Evolutionary conservation across 2,797 vertebrate species (phyloP).

Genomic region (Taeniopygia guttata): DNA sequence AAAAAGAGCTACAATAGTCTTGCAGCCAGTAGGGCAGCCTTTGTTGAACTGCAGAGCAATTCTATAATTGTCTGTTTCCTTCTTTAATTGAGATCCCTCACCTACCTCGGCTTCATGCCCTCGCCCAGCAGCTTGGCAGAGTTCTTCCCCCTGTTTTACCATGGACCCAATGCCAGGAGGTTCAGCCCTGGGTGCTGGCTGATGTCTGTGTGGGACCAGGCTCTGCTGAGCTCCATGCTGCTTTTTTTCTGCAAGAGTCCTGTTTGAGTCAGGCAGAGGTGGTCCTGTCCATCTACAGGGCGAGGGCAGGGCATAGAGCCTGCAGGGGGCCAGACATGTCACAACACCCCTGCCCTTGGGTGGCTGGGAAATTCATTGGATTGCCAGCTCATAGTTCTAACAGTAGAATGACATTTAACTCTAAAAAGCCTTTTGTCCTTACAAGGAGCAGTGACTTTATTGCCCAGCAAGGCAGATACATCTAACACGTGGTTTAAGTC

Average conservation of each 20-base stretch:
- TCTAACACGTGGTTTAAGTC: not conserved
- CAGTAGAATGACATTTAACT: not conserved
- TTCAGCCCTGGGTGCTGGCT: not conserved
- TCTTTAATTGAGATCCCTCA: not conserved
- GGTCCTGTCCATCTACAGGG: not conserved
- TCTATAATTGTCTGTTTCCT: not conserved
- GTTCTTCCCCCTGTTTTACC: not conserved
- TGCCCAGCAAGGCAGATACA: not conserved
- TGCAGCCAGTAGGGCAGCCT: not conserved
- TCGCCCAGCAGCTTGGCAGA: not conserved
- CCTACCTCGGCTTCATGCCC: not conserved
- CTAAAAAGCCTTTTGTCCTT: not conserved
- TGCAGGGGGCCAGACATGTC: not conserved
- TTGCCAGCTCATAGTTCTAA: not conserved
- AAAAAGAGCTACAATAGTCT: not conserved
- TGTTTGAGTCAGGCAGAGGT: fast-evolving
- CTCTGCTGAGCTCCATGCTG: not conserved
- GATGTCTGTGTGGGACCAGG: not conserved
- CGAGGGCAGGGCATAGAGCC: not conserved
- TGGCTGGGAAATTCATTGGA: not conserved
- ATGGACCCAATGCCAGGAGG: fast-evolving
- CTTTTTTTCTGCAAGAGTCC: not conserved
- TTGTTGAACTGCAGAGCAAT: not conserved
- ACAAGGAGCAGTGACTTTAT: not conserved
- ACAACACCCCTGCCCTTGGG: not conserved